Base-by-base conservation (phyloP, 2,113 vertebrate species). In the Aspiorhynchus laticeps region DNA sequence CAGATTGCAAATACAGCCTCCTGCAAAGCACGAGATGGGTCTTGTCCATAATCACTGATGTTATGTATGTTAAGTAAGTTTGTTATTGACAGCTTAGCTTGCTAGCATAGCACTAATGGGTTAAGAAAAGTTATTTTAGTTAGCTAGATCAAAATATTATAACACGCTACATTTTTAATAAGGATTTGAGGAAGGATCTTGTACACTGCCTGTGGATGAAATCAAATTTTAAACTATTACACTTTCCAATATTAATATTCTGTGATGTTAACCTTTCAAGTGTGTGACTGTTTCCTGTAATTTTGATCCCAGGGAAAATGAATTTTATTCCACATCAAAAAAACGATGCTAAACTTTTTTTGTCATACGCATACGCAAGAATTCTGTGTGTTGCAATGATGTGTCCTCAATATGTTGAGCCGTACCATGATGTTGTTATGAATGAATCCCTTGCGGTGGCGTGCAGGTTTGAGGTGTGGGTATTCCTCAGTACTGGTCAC, bases 401-500 rank as follows among this genome's bases (percentile, higher is more conserved):
- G 17, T 38, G 33, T 73, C 69, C 36, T 41, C 21, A 12, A 1
- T 41, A 19, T 73, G 19, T 41, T 73, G 71, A n/a, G 38, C 2
- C 21, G 96, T 93, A 99, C 98, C 97, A 98, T 98, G 90, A 99
- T 98, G 91, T 94, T 95, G 91, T 93, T 98, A 94, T 99, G 97
- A 91, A 97, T 95, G 93, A 99, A 99, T 86, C 98, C 98, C 74
- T 95, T 96, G 78, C 98, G 96, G 65, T 98, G 96, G 48, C 98
- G 94, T 1, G 98, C 98, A 1, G 98, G 98, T 90, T 99, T 99
- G 88, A 99, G 94, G 89, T 99, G 98, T 5, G 98, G 98, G 85
- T 99, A 99, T 86, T 99, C 98, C 88, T 99, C 98, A 0, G 98
- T 99, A 94, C 98, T 99, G 90, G 98, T 99, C 90, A 98, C 97